Conservation (phyloP, 2,888 invertebrate genomes). For the Lysandra coridon region DNA sequence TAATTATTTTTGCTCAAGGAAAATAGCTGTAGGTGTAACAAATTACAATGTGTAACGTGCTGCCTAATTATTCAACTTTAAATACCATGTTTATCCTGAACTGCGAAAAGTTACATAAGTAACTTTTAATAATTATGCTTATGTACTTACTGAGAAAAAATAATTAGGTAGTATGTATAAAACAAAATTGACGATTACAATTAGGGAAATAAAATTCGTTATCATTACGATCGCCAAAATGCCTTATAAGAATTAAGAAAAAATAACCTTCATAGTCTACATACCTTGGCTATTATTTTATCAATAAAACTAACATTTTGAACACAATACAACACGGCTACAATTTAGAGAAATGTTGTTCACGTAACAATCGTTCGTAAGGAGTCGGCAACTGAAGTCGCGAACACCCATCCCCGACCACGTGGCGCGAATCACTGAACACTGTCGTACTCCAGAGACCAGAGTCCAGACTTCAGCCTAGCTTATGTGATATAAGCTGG, state of each 20-base stretch:
- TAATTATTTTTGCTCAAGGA: too few relatives aligned
- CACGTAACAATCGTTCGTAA: conserved; percentile 37
- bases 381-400: conserved; percentile 34
- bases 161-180: neutral
- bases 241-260: neutral
- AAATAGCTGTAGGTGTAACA: too few relatives aligned
- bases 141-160: neutral
- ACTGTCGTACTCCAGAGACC: conserved; percentile 9
- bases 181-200: neutral
- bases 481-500: conserved; percentile 34
- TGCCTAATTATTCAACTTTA: too few relatives aligned
- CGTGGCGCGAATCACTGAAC: conserved; percentile 61
- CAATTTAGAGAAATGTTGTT: conserved; percentile 33
- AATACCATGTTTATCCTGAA: conserved; percentile 51
- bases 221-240: neutral
- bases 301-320: neutral
- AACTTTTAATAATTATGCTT: conserved; percentile 29
- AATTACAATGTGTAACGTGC: too few relatives aligned
- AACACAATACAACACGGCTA: neutral
- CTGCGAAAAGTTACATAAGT: conserved; percentile 70
- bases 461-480: neutral
- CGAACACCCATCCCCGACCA: conserved; percentile 53
- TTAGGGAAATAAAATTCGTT: neutral
- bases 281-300: conserved; percentile 10
- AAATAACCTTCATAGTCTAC: neutral